Evolutionary conservation across 2,113 vertebrate genomes (phyloP).

Genomic region (Antigone vipio): DNA sequence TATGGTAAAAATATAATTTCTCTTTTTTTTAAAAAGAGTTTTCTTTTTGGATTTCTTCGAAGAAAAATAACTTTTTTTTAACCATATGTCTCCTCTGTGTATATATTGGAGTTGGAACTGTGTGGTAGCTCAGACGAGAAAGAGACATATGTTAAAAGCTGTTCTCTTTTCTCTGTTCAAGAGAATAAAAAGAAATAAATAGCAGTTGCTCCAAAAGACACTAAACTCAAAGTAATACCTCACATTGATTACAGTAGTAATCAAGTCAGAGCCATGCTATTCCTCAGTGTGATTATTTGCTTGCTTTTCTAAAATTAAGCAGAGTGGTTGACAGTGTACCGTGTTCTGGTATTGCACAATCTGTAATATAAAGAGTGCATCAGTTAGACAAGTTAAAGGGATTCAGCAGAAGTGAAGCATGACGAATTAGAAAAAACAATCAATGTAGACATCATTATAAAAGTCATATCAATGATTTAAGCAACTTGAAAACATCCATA

Average conservation of each 20-base stretch:
- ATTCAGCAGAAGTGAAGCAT: neutral
- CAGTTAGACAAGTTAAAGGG: neutral
- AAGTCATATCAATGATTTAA: neutral
- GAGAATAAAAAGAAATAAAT: constrained; percentile 48
- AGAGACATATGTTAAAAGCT: constrained; percentile 50
- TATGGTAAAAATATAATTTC: neutral
- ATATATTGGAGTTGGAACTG: neutral
- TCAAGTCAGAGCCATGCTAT: neutral
- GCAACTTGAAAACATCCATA: neutral
- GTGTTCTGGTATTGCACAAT: neutral
- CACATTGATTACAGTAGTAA: neutral
- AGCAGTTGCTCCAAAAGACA: constrained; percentile 32
- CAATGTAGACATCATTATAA: neutral
- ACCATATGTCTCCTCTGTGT: constrained; percentile 34
- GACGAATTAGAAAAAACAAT: neutral
- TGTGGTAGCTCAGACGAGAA: constrained; percentile 35
- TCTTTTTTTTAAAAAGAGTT: neutral
- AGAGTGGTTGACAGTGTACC: neutral
- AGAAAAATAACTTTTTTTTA: neutral
- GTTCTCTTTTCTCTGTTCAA: constrained; percentile 48
- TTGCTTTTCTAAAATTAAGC: neutral
- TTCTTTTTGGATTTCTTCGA: neutral
- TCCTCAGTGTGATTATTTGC: neutral
- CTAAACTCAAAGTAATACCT: neutral
- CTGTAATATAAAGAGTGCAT: neutral